Percentiles rank a stretch among this genome's conserved stretches.
phyloP scores from a whole-genome alignment of 2,113 vertebrate species.

The Cryptoleucopteryx plumbea region DNA sequence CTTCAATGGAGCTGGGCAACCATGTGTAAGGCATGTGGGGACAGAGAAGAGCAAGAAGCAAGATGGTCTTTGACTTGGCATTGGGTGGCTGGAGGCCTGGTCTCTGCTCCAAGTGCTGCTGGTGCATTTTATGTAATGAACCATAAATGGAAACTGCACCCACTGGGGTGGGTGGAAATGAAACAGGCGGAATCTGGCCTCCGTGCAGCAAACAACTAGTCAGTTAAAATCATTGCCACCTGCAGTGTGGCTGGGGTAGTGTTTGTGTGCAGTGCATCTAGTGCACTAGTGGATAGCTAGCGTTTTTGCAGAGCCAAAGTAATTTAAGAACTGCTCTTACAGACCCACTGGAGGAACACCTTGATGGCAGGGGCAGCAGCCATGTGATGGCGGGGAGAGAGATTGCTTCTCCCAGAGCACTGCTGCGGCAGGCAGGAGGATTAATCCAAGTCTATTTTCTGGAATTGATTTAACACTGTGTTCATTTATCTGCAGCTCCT shows the following conservation, averaged over 20 bases:
- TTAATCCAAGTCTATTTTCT: constrained; percentile 46
- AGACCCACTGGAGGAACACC: neutral
- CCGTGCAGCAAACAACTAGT: neutral
- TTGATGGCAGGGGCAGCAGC: neutral
- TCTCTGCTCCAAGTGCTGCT: neutral
- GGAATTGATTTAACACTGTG: constrained; percentile 41
- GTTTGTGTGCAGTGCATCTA: neutral
- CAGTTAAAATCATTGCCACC: neutral
- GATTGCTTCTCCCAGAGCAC: neutral
- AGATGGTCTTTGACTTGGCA: neutral
- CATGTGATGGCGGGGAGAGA: neutral
- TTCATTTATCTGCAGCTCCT: constrained; percentile 38
- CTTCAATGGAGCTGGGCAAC: neutral
- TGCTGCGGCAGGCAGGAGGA: neutral
- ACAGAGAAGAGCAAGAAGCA: neutral
- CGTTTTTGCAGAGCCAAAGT: neutral
- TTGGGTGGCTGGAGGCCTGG: neutral
- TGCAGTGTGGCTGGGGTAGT: neutral
- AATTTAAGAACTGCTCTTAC: neutral
- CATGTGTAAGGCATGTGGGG: accelerated
- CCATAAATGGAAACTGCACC: neutral
- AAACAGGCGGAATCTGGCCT: neutral
- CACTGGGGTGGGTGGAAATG: neutral
- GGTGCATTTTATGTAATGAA: neutral
- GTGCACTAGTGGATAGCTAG: neutral